Evolutionary conservation across 2,797 vertebrate species (phyloP).

Genomic region (Bovichtus diacanthus): DNA sequence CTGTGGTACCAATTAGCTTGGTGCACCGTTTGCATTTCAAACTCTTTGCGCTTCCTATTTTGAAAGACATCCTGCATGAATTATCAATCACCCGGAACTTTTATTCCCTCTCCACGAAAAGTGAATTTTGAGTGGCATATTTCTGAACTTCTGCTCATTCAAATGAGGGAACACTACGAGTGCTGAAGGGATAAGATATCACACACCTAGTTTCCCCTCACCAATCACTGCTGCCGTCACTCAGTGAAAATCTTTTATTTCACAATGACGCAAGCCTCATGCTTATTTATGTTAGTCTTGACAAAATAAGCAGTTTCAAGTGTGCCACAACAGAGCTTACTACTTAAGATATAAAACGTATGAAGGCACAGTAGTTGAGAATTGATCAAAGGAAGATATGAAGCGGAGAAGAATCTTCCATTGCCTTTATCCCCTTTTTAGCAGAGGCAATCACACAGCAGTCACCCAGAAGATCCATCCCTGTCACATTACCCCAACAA

Average conservation of each 20-base stretch:
- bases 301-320: constrained; percentile 47
- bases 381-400: constrained; percentile 77
- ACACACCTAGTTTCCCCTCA: not conserved
- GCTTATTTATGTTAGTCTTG: constrained; percentile 27
- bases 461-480: constrained; percentile 72
- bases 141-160: constrained; percentile 30
- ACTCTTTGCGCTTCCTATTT: constrained; percentile 62
- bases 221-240: constrained; percentile 17
- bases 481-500: constrained; percentile 63
- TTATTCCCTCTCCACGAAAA: constrained; percentile 50
- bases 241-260: constrained; percentile 25
- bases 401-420: constrained; percentile 62
- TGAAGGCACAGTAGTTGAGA: constrained; percentile 33
- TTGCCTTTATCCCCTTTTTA: constrained; percentile 75
- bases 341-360: constrained; percentile 39
- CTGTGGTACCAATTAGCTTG: constrained; percentile 76
- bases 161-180: not conserved
- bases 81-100: constrained; percentile 64
- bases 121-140: constrained; percentile 35
- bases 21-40: constrained; percentile 70
- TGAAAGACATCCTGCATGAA: constrained; percentile 72
- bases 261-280: constrained; percentile 13
- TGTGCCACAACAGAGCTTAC: constrained; percentile 38
- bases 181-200: constrained; percentile 1
- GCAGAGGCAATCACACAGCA: constrained; percentile 73